phyloP scores from a whole-genome alignment of 1,140 invertebrate species.

The Drosophila lowei region DNA sequence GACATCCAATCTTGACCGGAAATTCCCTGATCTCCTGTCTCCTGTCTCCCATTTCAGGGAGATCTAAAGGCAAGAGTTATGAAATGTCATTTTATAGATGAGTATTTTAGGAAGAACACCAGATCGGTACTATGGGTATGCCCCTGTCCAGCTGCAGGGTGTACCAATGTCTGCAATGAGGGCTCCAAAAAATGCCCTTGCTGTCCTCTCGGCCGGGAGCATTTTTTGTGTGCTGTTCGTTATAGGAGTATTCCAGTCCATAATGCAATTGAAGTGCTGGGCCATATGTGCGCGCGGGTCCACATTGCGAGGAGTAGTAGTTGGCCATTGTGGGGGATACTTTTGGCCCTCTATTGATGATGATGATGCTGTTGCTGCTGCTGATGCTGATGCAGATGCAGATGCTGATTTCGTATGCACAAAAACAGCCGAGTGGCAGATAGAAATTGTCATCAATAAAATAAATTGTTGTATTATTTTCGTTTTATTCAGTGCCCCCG shows the following conservation, averaged over 20 bases:
- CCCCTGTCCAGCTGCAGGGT: too few relatives aligned
- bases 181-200: not conserved
- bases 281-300: conserved; percentile 17
- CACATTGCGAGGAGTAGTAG: not conserved
- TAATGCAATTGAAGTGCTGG: conserved; percentile 60
- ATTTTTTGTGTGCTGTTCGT: conserved; percentile 18
- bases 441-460: conserved; percentile 68
- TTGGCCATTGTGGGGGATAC: conserved; percentile 25
- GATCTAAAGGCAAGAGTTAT: too few relatives aligned
- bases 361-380: conserved; percentile 22
- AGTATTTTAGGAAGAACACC: too few relatives aligned
- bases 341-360: conserved; percentile 30
- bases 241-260: conserved; percentile 26
- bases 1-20: too few relatives aligned
- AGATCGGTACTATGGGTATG: too few relatives aligned
- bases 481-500: conserved; percentile 11
- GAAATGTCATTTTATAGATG: too few relatives aligned
- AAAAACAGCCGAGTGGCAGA: conserved; percentile 55
- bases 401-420: conserved; percentile 62
- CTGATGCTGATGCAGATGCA: conserved; percentile 21
- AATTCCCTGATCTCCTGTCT: too few relatives aligned
- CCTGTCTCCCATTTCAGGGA: too few relatives aligned
- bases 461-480: conserved; percentile 57
- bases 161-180: too few relatives aligned
- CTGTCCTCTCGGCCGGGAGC: not conserved